Evolutionary conservation across 2,113 vertebrate species (phyloP).

Genomic region (Corydoras maculifer): DNA sequence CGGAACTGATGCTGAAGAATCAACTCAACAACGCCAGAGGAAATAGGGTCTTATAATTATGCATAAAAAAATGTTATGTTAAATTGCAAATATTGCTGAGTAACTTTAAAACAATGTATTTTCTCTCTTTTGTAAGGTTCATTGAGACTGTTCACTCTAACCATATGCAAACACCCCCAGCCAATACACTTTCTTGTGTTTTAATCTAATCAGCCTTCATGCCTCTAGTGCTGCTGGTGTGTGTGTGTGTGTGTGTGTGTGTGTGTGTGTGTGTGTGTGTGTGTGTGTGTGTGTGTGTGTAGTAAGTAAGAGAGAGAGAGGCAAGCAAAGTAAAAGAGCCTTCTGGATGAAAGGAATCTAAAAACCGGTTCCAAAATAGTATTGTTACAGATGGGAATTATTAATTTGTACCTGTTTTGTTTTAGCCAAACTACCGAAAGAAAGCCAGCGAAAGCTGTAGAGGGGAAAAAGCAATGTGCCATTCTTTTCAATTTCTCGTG

Average conservation of each 20-base stretch:
- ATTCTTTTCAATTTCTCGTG: constrained; percentile 67
- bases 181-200: no score
- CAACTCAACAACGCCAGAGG: no score
- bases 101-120: no score
- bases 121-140: no score
- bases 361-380: constrained; percentile 52
- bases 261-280: constrained; percentile 35
- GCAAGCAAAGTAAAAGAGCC: not conserved
- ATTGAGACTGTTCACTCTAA: no score
- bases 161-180: no score
- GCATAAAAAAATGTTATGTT: no score
- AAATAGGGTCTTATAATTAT: no score
- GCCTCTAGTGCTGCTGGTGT: no score
- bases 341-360: constrained; percentile 47
- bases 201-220: no score
- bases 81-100: no score
- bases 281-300: constrained; percentile 48
- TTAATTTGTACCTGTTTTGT: constrained; percentile 76
- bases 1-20: not conserved
- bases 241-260: no score
- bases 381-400: constrained; percentile 73
- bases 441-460: constrained; percentile 39
- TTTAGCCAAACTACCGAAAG: constrained; percentile 59
- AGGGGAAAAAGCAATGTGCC: constrained; percentile 49
- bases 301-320: constrained; percentile 47